These are phyloP conservation scores for Drosophila prolongata DNA, from an alignment of 2,888 invertebrate genomes.

Conservation along the genomic window DNA sequence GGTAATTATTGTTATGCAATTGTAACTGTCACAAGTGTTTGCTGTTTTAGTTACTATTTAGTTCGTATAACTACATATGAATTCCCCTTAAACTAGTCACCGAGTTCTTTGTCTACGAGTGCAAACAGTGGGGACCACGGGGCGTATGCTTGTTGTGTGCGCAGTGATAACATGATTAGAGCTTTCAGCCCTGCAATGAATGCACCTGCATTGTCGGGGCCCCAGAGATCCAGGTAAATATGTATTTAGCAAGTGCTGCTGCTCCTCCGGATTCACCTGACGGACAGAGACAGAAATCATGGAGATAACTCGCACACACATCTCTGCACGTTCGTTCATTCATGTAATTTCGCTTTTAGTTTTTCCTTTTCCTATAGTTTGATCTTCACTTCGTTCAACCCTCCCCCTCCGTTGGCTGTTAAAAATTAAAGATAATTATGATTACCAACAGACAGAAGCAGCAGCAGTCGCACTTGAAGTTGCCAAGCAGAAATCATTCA, in stretches of 20 bases:
- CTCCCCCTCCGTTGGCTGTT: slow-evolving; percentile 15
- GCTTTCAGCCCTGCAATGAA: slow-evolving; percentile 33
- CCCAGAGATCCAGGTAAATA: slow-evolving; percentile 28
- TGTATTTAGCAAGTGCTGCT: slow-evolving; percentile 45
- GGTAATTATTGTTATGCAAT: not conserved
- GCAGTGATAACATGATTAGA: slow-evolving; percentile 59
- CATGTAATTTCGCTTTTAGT: slow-evolving; percentile 64
- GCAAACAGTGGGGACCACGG: slow-evolving; percentile 26
- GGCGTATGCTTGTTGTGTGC: slow-evolving; percentile 35
- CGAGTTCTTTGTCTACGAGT: slow-evolving; percentile 3
- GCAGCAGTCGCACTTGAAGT: slow-evolving; percentile 38
- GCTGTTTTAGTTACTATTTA: not conserved
- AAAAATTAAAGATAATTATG: slow-evolving; percentile 71
- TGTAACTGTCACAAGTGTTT: not conserved
- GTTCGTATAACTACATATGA: not conserved
- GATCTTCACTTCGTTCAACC: slow-evolving; percentile 30
- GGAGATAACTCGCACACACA: slow-evolving; percentile 9
- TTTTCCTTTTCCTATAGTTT: slow-evolving; percentile 30
- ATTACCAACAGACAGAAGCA: slow-evolving; percentile 60
- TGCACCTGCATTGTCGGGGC: slow-evolving; percentile 42
- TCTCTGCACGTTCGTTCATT: slow-evolving; percentile 43
- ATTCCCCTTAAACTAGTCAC: slow-evolving; percentile 2
- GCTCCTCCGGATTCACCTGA: slow-evolving; percentile 19
- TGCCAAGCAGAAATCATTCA: slow-evolving; percentile 60
- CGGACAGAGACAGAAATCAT: slow-evolving; percentile 23